Percentiles rank a stretch among this genome's conserved stretches.
Conservation (phyloP, 2,113 vertebrate species). For the Pomatorhinus ruficollis region DNA sequence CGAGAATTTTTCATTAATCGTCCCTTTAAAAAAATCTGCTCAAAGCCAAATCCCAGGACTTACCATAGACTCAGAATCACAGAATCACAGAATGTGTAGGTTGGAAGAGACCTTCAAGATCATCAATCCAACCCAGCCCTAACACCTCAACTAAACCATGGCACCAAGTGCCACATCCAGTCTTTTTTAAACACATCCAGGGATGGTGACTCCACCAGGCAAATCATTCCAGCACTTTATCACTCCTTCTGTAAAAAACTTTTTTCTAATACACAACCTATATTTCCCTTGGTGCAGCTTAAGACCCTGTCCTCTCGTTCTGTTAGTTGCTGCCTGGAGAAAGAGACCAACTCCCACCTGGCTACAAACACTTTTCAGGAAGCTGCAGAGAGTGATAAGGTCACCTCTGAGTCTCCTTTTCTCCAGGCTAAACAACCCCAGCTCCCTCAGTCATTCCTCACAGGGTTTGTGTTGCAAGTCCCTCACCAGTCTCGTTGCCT, state of each 20-base stretch:
- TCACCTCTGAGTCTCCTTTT: neutral
- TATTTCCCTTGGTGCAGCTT: accelerated
- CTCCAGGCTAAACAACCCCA: neutral
- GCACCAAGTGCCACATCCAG: neutral
- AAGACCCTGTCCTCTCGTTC: accelerated
- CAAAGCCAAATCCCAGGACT: neutral
- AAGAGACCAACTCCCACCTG: neutral
- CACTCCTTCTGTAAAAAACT: neutral
- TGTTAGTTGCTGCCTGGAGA: neutral
- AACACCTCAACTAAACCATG: neutral
- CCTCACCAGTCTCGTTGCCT: neutral
- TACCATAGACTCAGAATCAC: neutral
- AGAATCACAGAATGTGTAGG: neutral
- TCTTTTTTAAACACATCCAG: neutral
- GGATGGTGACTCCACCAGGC: neutral
- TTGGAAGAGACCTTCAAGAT: neutral
- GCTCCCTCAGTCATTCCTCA: neutral
- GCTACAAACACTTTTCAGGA: neutral
- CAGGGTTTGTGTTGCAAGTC: neutral
- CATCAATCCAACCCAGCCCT: neutral
- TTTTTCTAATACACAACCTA: neutral
- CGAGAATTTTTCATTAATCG: neutral
- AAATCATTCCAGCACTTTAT: neutral
- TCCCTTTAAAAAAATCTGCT: neutral
- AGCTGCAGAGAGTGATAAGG: neutral